Base-by-base conservation (phyloP, 2,113 vertebrate genomes). In the Siniperca knerii region DNA sequence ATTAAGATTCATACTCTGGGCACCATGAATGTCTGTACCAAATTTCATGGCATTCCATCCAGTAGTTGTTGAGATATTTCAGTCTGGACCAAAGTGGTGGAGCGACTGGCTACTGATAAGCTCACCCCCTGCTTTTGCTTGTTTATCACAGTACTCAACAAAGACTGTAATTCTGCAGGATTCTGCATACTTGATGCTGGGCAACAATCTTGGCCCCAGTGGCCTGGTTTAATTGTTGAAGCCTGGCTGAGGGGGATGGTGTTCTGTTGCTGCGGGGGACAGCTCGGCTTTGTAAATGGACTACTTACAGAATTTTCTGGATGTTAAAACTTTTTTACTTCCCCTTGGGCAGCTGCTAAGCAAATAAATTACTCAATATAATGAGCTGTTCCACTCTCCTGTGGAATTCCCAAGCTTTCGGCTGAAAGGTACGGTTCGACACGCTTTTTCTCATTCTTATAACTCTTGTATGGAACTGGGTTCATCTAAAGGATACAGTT, bases 311-410 rank as follows among this genome's bases (percentile, higher is more conserved):
- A 91, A 93, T 91, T 87, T 92, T 92, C 83, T 90, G 88, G 88
- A 91, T 92, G 89, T 92, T 91, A 85, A 91, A 92, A 91, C 86
- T 90, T 92, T 89, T 48, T 83, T 86, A 44, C 67, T 13, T 79
- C 76, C 91, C 89, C 62, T 54, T 83, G 85, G 90, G 90, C 89
- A 77, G 66, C 84, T 40, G 79, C 92, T 93, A 89, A 91, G 88
- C 87, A 94, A 95, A 95, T 93, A 94, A 87, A 93, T 94, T 87
- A 92, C 87, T 80, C 85, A 69, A 61, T 87, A 83, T 95, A 95
- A 95, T 92, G 85, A 95, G 92, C 90, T 73, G 86, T 75, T 85
- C 80, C 42, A 29, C 62, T 86, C 84, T 91, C 81, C 74, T 60
- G 55, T 84, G 89, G 86, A 92, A 92, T 90, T 89, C 86, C 83